Base-by-base conservation (phyloP, 2,888 invertebrate genomes). In the Cactoblastis cactorum region DNA sequence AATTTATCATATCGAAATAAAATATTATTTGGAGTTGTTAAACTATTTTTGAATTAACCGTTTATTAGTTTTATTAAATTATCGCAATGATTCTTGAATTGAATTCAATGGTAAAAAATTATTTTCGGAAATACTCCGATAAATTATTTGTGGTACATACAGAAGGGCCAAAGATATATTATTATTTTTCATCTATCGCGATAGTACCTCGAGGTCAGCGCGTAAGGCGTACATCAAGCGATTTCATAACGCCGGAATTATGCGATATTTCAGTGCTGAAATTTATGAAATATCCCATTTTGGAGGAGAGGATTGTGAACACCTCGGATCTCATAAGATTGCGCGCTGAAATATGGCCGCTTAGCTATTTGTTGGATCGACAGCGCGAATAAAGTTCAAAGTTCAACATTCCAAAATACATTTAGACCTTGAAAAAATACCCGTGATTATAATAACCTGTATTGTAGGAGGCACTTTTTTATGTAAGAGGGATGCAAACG, bases 271-370 rank as follows among this genome's bases (percentile, higher is more conserved):
- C 62, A 61, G 52, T 50, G 51, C 58, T 58, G 61, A 57, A 68
- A 72, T 72, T 69, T 69, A 72, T 68, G 61, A 58, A 59, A 67
- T 67, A 59, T 59, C 59, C 63, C 64, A 57, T 71, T 67, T 63
- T 58, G 59, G 61, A 65, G 66, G 55, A 57, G 54, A 63, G 59
- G 62, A 63, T 63, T 60, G 62, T 68, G 58, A 60, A 60, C 60
- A 61, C 61, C 62, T 58, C 53, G 49, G 22, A 54, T 55, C 54
- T 59, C 55, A 59, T 55, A 54, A 57, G 57, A 55, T 53, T 55
- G 54, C 34, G 47, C 22, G 12, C 35, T 53, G 55, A 56, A 53
- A 50, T 55, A 59, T 53, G 50, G 43, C 33, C 14, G 14, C 1
- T 12, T 9, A 32, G 15, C 18, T 11, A 38, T 32, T 41, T 43